Base-by-base conservation (phyloP, 1,140 invertebrate genomes). In the Drosophila setifemur region DNA sequence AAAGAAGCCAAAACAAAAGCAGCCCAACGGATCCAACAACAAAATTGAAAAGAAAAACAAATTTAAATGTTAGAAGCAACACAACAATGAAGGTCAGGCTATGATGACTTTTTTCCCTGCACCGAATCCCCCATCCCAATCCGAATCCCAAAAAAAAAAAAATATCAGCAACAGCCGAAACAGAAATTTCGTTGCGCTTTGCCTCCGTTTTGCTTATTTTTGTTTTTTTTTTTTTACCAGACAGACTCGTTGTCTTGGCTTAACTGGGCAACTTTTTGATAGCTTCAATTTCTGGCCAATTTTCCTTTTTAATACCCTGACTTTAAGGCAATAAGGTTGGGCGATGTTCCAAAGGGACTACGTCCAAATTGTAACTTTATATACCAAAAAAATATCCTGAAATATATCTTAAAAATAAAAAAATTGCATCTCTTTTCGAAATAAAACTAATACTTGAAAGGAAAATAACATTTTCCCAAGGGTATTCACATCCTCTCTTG, bases 11-110 rank as follows among this genome's bases (percentile, higher is more conserved):
- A 64, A 83, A 54, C 50, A 52, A 52, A 25, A 58, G 43, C 43
- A 33, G 39, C 45, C 35, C 28, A 40, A 28, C 26, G 21, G 23
- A 60, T 28, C 55, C 55, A 26, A 57, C 23, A 40, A 12, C 44
- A 49, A 33, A 60, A 53, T 26, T 40, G 40, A 50, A 73, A 39
- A 26, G 35, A 50, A 82, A 85, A 79, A 61, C 74, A 83, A 85
- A 83, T 83, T 70, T 85, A 83, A 83, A 83, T 83, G 74, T 85
- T 85, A 75, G 74, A 70, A 74, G 81, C 70, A 71, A 61, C 69
- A 42, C 60, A 55, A 68, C 66, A 75, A 79, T 74, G 79, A 85
- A 85, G 79, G 81, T 85, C 79, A 86, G 53, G 35, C 68, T 52
- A 71, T 71, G 81, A 61, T 69, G 55, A 44, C 44, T 33, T 75